Evolutionary conservation across 2,888 invertebrate genomes (phyloP), one percentile per base, ranked within the genome.

Genomic region (Tachina fera): DNA sequence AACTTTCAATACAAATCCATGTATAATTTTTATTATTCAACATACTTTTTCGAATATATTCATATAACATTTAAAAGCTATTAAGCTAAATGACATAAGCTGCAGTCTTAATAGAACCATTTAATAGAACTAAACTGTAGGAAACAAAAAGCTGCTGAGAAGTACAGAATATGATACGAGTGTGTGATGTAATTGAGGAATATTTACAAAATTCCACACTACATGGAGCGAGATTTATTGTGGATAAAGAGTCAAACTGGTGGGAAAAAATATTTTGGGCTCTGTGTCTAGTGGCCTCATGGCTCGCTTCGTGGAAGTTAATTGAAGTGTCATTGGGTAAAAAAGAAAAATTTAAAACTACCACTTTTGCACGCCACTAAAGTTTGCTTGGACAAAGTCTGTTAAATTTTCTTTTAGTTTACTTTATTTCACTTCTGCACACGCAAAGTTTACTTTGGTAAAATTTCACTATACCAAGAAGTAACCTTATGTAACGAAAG

Each of bases 211-310:
- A 95, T 88, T 95, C 95, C n/a, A 94, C 95, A 0, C 94, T 96
- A 86, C 96, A 96, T 90, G 96, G 96, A 0, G 94, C 95, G 14
- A 94, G 94, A 88, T 96, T 95, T 89, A 94, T 96, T 81, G 96
- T 95, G 39, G 96, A 96, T 90, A 94, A 93, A 60, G 93, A 93
- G 71, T 91, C 94, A 47, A 94, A 93, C 87, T 94, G 94, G 93
- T 89, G 93, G n/a, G 95, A 95, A 90, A 93, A 94, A 90, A 89
- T 95, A 47, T 94, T 96, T 88, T 97, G 97, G 97, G 68, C 94
- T 6, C 89, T 94, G 8, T 94, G 95, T 65, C 94, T 96, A 53
- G 89, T 93, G 1, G 90, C 95, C 0, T 95, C 96, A 0, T 96
- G 96, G 96, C 94, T 94, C 83, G 95, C 95, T 3, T 96, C 96